Evolutionary conservation across 2,888 invertebrate species (phyloP).

Genomic region (Sarcophaga caerulescens): DNA sequence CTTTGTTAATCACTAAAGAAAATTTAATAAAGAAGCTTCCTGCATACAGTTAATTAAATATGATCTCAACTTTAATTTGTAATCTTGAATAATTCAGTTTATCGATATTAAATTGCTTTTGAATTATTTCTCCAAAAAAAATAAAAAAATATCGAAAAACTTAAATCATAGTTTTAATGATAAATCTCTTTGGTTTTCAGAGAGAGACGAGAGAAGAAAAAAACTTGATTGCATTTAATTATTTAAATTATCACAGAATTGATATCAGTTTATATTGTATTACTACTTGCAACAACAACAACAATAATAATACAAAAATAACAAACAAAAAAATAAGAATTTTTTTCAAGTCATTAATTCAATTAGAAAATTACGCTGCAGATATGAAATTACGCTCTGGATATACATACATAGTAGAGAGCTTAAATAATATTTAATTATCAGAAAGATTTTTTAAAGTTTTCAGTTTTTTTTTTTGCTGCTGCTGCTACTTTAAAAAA

Average conservation of each 20-base stretch:
- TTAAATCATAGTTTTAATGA: constrained; percentile 28
- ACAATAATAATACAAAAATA: neutral
- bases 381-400: constrained; percentile 32
- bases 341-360: constrained; percentile 58
- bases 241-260: constrained; percentile 43
- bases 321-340: no score
- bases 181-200: neutral
- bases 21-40: neutral
- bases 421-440: constrained; percentile 67
- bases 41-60: neutral
- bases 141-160: neutral
- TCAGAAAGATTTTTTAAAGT: constrained; percentile 56
- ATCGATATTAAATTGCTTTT: neutral
- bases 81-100: neutral
- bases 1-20: no score
- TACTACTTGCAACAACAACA: neutral
- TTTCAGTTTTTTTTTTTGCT: constrained; percentile 35
- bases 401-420: constrained; percentile 29
- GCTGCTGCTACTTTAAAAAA: constrained; percentile 8
- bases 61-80: neutral
- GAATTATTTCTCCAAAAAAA: neutral
- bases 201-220: neutral
- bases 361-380: constrained; percentile 64
- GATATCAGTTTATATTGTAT: constrained; percentile 45
- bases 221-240: constrained; percentile 58